Evolutionary conservation across 2,113 vertebrate species (phyloP).

Genomic region (Uria lomvia): DNA sequence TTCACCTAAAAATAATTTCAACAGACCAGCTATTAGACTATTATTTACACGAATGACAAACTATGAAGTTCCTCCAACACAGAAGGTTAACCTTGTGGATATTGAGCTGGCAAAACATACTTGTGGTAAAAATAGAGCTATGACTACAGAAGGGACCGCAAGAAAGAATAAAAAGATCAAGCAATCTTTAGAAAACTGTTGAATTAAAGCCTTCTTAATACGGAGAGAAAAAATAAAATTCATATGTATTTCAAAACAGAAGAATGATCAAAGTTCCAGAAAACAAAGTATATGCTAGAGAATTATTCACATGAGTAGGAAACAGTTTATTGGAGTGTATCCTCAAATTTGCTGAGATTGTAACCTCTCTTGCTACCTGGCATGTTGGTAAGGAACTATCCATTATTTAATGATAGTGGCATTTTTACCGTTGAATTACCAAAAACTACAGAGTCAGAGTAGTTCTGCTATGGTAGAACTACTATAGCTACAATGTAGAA

Average conservation of each 20-base stretch:
- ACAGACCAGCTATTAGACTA: background rate
- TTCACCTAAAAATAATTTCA: background rate
- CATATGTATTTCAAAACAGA: background rate
- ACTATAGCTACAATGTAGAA: fast-evolving
- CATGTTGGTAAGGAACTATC: background rate
- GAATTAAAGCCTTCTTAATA: background rate
- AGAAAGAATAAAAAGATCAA: background rate
- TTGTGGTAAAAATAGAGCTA: background rate
- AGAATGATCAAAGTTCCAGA: background rate
- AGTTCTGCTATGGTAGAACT: background rate
- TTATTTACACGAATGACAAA: background rate
- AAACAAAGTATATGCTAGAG: background rate
- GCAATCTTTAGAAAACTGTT: background rate
- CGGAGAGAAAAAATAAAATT: background rate
- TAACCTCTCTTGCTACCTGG: background rate
- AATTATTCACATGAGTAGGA: background rate
- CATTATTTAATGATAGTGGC: background rate
- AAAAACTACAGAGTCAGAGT: background rate
- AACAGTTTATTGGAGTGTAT: background rate
- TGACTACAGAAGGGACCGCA: background rate
- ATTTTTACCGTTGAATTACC: background rate
- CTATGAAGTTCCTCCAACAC: constrained; percentile 7
- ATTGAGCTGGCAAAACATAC: background rate
- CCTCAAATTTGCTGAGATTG: background rate
- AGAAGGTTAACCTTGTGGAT: background rate